These are phyloP conservation scores for Yponomeuta malinellus DNA, from an alignment of 2,888 invertebrate genomes.

Conservation along the genomic window DNA sequence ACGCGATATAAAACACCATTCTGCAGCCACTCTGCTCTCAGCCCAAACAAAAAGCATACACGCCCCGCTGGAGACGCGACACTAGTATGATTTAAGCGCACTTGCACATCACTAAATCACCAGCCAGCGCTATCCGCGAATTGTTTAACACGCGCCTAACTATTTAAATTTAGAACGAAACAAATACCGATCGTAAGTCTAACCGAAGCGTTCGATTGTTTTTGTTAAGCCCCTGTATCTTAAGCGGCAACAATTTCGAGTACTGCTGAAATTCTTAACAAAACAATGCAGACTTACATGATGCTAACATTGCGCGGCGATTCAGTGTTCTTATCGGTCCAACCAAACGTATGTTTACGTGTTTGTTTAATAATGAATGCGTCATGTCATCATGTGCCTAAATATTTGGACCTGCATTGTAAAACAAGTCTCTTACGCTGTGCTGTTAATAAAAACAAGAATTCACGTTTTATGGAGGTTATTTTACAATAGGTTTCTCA, in stretches of 20 bases:
- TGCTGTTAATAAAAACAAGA: neutral
- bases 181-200: slow-evolving; percentile 69
- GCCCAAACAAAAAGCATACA: slow-evolving; percentile 53
- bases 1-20: neutral
- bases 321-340: neutral
- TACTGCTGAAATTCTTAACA: neutral
- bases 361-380: neutral
- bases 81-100: slow-evolving; percentile 63
- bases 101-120: slow-evolving; percentile 63
- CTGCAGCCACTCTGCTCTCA: slow-evolving; percentile 43
- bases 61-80: slow-evolving; percentile 52
- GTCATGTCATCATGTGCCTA: neutral
- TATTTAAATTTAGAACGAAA: slow-evolving; percentile 69
- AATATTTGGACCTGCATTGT: slow-evolving; percentile 7
- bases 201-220: slow-evolving; percentile 59
- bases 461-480: neutral
- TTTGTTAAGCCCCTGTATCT: slow-evolving; percentile 57
- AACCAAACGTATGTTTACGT: neutral
- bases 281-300: neutral
- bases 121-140: slow-evolving; percentile 65
- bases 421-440: slow-evolving; percentile 2
- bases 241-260: slow-evolving; percentile 34
- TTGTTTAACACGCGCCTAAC: slow-evolving; percentile 70
- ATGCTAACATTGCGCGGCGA: neutral
- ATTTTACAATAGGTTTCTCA: slow-evolving; percentile 4